Conservation (phyloP, 2,888 invertebrate genomes). For the Habrosyne pyritoides region DNA sequence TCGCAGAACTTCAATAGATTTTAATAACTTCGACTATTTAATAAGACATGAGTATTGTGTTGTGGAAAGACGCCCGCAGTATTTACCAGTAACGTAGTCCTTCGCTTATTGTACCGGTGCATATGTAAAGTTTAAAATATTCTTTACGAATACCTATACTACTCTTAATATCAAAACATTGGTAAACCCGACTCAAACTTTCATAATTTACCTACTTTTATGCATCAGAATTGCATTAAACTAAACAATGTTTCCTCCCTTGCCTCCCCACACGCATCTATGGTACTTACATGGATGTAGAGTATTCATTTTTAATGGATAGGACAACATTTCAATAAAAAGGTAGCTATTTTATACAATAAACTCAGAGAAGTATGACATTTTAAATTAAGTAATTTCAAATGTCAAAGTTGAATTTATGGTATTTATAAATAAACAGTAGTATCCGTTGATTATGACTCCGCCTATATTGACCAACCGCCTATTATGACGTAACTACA, state of each 20-base stretch:
- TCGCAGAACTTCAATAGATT: not conserved
- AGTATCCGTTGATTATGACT: no score
- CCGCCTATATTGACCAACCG: no score
- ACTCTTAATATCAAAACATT: not conserved
- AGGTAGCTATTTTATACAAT: no score
- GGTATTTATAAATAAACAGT: no score
- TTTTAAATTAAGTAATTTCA: no score
- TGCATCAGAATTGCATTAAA: conserved; percentile 9
- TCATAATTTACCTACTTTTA: not conserved
- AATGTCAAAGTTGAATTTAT: no score
- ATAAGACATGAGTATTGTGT: conserved; percentile 16
- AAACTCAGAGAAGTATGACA: no score
- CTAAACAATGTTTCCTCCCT: conserved; percentile 15
- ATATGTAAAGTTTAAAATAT: no score
- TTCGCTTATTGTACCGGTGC: no score
- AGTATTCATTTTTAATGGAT: not conserved
- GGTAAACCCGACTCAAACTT: not conserved
- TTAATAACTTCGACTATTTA: conserved; percentile 10
- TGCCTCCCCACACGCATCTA: conserved; percentile 5
- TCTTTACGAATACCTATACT: not conserved
- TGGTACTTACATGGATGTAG: not conserved
- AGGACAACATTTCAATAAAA: no score
- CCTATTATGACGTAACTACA: no score
- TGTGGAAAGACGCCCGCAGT: conserved; percentile 10
- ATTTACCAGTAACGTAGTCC: not conserved